Base-by-base conservation (phyloP, 2,888 invertebrate species). In the Drosophila demipolita region DNA sequence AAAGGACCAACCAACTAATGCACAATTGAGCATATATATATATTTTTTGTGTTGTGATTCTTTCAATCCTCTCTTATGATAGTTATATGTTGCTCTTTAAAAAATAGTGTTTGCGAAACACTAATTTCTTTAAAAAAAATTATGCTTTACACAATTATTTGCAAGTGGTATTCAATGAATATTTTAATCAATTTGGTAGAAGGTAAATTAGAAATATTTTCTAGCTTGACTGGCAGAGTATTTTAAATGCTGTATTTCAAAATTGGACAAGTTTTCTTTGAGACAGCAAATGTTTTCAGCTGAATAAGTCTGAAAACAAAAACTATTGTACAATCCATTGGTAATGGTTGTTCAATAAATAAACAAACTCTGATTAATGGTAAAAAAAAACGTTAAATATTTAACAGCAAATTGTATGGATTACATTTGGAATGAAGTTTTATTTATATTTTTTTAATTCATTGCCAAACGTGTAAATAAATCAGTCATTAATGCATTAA, bases 401-500 rank as follows among this genome's bases (percentile, higher is more conserved):
- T 78, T 63, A 52, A 17, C n/a, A 11, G 62, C 45, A 62, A 70
- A 62, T 62, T 63, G 48, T 70, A 53, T 69, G 38, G 33, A 38
- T 49, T 63, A 26, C 23, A 12, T 23, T 52, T 45, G 11, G 38
- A 32, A 42, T 48, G 26, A 5, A 45, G 36, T 26, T 32, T 20
- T 55, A n/a, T 53, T 68, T 9, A 29, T 17, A 29, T 29, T 38
- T 50, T 74, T 70, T 29, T 42, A 32, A 23, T 48, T 54, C 17
- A 42, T 57, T 42, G 32, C 33, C 66, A 32, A 57, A 38, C 48
- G 17, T 45, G 80, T 69, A 75, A 79, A 83, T 74, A 83, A 86
- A 83, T 77, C 65, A 59, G 66, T 64, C 83, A 77, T 77, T 86
- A 81, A 70, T 73, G 81, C 69, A 73, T 53, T 40, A 66, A 77